Percentiles rank a stretch among this genome's conserved stretches.
phyloP scores from a whole-genome alignment of 2,888 invertebrate genomes.

The Fragum whitleyi region DNA sequence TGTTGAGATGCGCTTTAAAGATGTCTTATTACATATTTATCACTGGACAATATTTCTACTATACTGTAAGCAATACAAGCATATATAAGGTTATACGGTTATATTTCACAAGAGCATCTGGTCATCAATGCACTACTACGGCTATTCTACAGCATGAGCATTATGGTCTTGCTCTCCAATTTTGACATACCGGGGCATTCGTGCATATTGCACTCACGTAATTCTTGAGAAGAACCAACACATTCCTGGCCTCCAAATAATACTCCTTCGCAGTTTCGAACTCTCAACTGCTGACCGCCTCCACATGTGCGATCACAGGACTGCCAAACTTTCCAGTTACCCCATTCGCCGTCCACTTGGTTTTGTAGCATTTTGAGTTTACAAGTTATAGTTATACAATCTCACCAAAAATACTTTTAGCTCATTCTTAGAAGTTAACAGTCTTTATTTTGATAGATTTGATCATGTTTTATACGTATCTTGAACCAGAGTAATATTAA shows the following conservation, averaged over 20 bases:
- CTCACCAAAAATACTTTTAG: too few relatives aligned
- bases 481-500: too few relatives aligned
- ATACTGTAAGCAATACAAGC: not conserved
- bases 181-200: slow-evolving; percentile 80
- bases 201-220: slow-evolving; percentile 75
- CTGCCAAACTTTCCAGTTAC: slow-evolving; percentile 77
- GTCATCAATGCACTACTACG: not conserved
- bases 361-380: not conserved
- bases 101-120: not conserved
- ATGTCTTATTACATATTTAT: too few relatives aligned
- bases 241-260: slow-evolving; percentile 77
- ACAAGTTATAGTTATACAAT: too few relatives aligned
- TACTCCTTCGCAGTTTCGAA: slow-evolving; percentile 72
- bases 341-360: slow-evolving; percentile 80
- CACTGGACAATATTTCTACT: not conserved
- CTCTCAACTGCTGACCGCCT: slow-evolving; percentile 74
- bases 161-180: not conserved
- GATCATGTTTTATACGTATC: too few relatives aligned
- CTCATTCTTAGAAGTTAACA: too few relatives aligned
- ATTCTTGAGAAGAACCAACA: slow-evolving; percentile 66
- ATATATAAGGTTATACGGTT: not conserved
- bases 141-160: not conserved
- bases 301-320: slow-evolving; percentile 79
- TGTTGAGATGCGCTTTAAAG: too few relatives aligned
- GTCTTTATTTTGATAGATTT: too few relatives aligned